These are phyloP conservation scores for Noctilio leporinus DNA, from an alignment of 2,113 vertebrate species.

Conservation along the genomic window DNA sequence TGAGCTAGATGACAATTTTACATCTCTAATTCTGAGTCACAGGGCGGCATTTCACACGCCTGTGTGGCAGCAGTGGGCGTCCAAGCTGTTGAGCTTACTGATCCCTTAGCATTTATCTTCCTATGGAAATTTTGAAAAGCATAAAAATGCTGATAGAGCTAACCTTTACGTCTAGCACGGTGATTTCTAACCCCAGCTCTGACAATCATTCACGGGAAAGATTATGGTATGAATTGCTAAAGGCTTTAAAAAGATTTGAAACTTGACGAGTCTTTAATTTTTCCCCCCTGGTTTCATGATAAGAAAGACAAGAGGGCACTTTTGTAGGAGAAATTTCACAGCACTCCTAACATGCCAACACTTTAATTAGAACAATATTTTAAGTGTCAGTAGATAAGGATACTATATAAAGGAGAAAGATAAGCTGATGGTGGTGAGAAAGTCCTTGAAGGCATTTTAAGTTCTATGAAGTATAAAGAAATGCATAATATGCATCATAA, in stretches of 20 bases:
- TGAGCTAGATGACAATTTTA: slow-evolving; percentile 56
- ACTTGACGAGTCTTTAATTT: slow-evolving; percentile 42
- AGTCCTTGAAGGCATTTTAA: slow-evolving; percentile 54
- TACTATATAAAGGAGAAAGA: slow-evolving; percentile 50
- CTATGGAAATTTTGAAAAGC: slow-evolving; percentile 70
- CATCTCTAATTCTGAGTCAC: slow-evolving; percentile 53
- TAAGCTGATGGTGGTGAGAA: slow-evolving; percentile 54
- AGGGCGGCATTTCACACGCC: slow-evolving; percentile 52
- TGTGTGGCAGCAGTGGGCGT: slow-evolving; percentile 60
- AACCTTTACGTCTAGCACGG: slow-evolving; percentile 47
- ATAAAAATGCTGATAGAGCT: slow-evolving; percentile 69
- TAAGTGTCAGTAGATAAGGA: slow-evolving; percentile 58
- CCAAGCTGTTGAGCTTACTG: slow-evolving; percentile 62
- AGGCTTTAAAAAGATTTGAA: slow-evolving; percentile 58
- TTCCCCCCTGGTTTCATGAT: slow-evolving; percentile 22
- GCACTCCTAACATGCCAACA: slow-evolving; percentile 44
- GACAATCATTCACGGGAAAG: slow-evolving; percentile 64
- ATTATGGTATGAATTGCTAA: slow-evolving; percentile 1
- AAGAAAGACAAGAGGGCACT: slow-evolving; percentile 37
- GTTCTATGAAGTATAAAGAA: not conserved
- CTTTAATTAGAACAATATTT: slow-evolving; percentile 71
- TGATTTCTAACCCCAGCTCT: slow-evolving; percentile 70
- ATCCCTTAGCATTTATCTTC: slow-evolving; percentile 62
- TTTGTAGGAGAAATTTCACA: slow-evolving; percentile 60
- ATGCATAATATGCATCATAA: not conserved